These are phyloP conservation scores for Cephus spinipes DNA, from an alignment of 2,888 invertebrate genomes.

Conservation along the genomic window DNA sequence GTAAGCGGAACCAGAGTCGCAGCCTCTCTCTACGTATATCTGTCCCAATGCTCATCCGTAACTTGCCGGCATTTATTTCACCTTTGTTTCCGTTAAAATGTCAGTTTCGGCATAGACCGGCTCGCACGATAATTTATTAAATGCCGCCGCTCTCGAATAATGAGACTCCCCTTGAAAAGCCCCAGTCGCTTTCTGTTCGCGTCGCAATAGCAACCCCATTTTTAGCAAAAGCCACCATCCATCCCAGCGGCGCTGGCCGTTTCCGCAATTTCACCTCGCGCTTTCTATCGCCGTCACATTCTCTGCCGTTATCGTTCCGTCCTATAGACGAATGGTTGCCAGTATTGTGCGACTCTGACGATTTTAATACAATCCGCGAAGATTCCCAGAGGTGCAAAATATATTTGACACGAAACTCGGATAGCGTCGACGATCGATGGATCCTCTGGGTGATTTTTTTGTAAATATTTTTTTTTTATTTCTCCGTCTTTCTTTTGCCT, in stretches of 20 bases:
- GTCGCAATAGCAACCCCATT: neutral
- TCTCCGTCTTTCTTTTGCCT: neutral
- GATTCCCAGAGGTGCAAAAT: neutral
- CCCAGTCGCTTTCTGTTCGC: neutral
- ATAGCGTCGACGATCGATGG: neutral
- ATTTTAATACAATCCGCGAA: neutral
- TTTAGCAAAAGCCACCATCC: neutral
- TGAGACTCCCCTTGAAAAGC: neutral
- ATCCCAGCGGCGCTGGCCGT: neutral
- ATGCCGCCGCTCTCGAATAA: slow-evolving; percentile 25
- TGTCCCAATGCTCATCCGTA: neutral
- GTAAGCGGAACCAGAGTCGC: neutral
- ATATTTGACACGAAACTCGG: neutral
- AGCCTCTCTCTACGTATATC: neutral
- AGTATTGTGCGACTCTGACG: neutral
- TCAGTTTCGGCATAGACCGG: slow-evolving; percentile 32
- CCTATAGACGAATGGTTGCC: neutral
- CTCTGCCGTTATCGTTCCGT: neutral
- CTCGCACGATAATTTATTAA: slow-evolving; percentile 41
- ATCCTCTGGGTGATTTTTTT: neutral
- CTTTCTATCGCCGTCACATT: neutral
- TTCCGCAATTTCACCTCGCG: neutral
- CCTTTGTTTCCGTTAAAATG: slow-evolving; percentile 36
- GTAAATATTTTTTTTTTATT: neutral
- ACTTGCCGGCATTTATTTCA: slow-evolving; percentile 32